Evolutionary conservation across 2,888 invertebrate genomes (phyloP).

Genomic region (Hydraecia micacea): DNA sequence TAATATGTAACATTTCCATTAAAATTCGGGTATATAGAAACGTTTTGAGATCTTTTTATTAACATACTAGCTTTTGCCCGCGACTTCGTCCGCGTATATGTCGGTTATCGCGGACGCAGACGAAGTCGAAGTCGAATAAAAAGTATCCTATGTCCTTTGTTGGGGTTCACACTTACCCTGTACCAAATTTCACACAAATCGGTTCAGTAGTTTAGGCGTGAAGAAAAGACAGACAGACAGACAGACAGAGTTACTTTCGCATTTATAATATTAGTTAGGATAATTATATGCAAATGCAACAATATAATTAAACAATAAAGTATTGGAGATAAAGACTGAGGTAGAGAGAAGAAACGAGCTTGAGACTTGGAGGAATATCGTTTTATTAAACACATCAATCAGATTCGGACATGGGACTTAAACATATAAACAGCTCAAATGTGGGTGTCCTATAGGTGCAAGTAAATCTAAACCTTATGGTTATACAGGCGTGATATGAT

Average conservation of each 20-base stretch:
- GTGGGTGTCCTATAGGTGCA: not conserved
- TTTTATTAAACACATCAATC: not conserved
- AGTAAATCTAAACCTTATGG: not conserved
- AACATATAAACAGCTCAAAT: not conserved
- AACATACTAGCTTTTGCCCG: too few species aligned
- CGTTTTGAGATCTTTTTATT: not conserved
- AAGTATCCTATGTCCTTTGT: too few species aligned
- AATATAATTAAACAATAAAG: not conserved
- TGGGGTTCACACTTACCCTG: too few species aligned
- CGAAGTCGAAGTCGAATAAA: too few species aligned
- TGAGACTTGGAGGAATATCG: not conserved
- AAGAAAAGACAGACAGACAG: too few species aligned
- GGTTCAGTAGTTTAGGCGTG: too few species aligned
- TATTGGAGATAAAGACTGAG: not conserved
- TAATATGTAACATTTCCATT: constrained; percentile 52
- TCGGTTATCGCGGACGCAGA: too few species aligned
- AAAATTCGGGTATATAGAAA: not conserved
- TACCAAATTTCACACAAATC: too few species aligned
- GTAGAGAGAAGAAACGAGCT: not conserved
- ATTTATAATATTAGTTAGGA: too few species aligned
- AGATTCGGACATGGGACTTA: not conserved
- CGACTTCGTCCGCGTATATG: too few species aligned
- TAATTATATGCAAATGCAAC: not conserved
- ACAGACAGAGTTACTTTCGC: too few species aligned
- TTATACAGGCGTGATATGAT: not conserved